phyloP scores from a whole-genome alignment of 2,797 vertebrate species.

The Gila robusta region DNA sequence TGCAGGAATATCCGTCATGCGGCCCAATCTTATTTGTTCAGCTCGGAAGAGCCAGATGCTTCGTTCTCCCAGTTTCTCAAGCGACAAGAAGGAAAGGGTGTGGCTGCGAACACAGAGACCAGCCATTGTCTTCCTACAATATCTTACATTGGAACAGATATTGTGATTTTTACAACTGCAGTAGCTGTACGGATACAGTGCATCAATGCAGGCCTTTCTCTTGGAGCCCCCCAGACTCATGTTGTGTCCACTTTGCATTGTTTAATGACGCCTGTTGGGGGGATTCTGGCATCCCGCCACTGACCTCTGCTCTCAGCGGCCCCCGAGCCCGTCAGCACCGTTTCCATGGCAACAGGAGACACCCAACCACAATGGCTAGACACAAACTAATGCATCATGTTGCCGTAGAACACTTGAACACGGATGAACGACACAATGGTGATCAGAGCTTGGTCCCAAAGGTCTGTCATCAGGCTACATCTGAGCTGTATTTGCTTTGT shows the following conservation, averaged over 20 bases:
- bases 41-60: slow-evolving; percentile 50
- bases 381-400: slow-evolving; percentile 44
- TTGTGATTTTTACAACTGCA: background rate
- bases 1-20: slow-evolving; percentile 35
- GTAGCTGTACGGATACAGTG: slow-evolving; percentile 40
- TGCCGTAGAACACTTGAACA: background rate
- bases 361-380: slow-evolving; percentile 32
- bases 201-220: slow-evolving; percentile 55
- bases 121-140: slow-evolving; percentile 53
- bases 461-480: background rate
- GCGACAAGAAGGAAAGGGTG: slow-evolving; percentile 60
- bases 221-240: slow-evolving; percentile 38
- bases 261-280: slow-evolving; percentile 49
- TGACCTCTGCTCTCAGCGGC: slow-evolving; percentile 55
- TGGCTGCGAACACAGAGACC: slow-evolving; percentile 26
- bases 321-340: slow-evolving; percentile 37
- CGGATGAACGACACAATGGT: background rate
- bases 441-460: slow-evolving; percentile 6
- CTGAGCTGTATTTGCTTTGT: background rate
- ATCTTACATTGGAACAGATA: slow-evolving; percentile 25
- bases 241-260: slow-evolving; percentile 59
- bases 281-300: slow-evolving; percentile 46
- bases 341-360: slow-evolving; percentile 60
- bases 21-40: slow-evolving; percentile 67
- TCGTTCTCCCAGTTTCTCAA: slow-evolving; percentile 52